Base-by-base conservation (phyloP, 2,113 vertebrate species). In the Poeciliopsis prolifica region DNA sequence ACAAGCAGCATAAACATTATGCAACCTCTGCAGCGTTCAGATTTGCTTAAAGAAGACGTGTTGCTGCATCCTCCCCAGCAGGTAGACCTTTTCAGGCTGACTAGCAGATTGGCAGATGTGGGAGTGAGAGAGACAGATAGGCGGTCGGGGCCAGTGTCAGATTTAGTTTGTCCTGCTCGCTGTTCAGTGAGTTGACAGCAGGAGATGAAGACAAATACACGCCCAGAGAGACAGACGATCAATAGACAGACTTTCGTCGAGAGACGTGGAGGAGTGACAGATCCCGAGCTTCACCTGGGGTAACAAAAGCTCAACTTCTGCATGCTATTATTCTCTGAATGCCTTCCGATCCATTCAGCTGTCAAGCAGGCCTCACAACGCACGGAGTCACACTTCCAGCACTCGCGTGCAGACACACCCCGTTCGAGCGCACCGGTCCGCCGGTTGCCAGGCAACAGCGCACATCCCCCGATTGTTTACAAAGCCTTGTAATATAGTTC, bases 391-490 rank as follows among this genome's bases (percentile, higher is more conserved):
- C 78, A 78, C 80, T 81, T 68, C 0, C 17, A 17, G 12, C 28
- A 65, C 65, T 65, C 24, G 62, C 48, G 13, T 31, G 68, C 68
- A 67, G 69, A 78, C 79, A 72, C 29, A 54, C 72, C 69, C 68
- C 30, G 33, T 65, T 64, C 68, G 19, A 44, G 26, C 33, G 44
- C 65, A 70, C 79, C 75, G 72, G n/a, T 80, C 74, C 30, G 29
- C 30, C 1, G 80, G 93, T 95, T 92, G 92, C 94, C 78, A 91
- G 74, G 94, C 90, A 94, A 95, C 94, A 91, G 91, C 91, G 93
- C 91, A 90, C 22, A 89, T 89, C 84, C 79, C 58, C 79, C 89
- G 90, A 93, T 87, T 94, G 92, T 94, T 93, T 94, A 93, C 85
- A 83, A 75, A 88, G 86, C 79, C 74, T 62, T 63, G 75, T 78